Conservation (phyloP, 2,888 invertebrate species). For the Calliopum simillimum region DNA sequence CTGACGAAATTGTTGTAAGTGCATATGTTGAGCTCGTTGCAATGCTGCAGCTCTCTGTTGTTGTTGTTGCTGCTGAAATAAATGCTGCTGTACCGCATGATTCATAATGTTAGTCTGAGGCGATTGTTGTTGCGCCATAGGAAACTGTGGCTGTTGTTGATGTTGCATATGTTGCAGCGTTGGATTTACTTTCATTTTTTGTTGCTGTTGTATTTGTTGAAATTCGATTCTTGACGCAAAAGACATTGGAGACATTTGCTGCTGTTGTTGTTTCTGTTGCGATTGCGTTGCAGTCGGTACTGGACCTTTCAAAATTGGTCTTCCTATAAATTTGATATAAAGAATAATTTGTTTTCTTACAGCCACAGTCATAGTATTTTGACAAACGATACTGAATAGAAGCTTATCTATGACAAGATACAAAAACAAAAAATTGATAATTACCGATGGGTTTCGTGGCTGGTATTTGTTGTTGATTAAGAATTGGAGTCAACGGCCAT, state of each 20-base stretch:
- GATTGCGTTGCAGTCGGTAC: conserved; percentile 37
- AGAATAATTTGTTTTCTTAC: background rate
- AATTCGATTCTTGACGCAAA: conserved; percentile 56
- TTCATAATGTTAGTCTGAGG: conserved; percentile 51
- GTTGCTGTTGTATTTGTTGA: conserved; percentile 59
- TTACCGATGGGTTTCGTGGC: conserved; percentile 56
- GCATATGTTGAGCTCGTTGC: conserved; percentile 55
- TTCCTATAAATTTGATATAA: conserved; percentile 57
- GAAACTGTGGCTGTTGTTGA: conserved; percentile 39
- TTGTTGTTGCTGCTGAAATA: conserved; percentile 55
- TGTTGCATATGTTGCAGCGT: conserved; percentile 46
- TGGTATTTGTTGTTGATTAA: conserved; percentile 43
- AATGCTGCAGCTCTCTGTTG: conserved; percentile 54
- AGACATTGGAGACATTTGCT: conserved; percentile 48
- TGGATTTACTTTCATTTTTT: conserved; percentile 49
- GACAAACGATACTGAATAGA: conserved; percentile 8
- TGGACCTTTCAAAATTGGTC: conserved; percentile 65
- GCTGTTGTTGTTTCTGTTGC: conserved; percentile 18
- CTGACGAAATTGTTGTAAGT: conserved; percentile 59
- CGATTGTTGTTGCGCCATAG: conserved; percentile 56
- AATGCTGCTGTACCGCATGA: conserved; percentile 60
- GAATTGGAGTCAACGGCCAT: conserved; percentile 40
- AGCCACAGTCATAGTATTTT: background rate
- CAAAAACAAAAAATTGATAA: background rate
- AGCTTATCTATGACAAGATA: conserved; percentile 13